phyloP scores from a whole-genome alignment of 1,140 invertebrate genomes.

The Lepidotrigona ventralis region DNA sequence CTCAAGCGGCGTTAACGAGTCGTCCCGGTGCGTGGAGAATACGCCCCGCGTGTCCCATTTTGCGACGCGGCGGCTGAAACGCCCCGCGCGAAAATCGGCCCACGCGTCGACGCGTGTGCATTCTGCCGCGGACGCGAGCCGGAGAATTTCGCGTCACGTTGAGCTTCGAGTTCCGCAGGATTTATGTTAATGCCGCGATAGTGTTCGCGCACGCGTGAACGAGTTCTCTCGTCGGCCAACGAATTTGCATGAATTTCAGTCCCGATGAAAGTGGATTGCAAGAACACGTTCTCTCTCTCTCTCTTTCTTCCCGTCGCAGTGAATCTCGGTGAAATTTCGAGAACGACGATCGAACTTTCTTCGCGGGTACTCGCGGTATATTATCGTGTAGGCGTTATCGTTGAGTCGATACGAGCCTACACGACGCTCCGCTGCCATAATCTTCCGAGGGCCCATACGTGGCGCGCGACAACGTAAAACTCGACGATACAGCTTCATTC shows the following conservation, averaged over 20 bases:
- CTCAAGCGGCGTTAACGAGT: conserved; percentile 34
- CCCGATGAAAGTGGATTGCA: too few species aligned
- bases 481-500: conserved; percentile 1
- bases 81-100: not conserved
- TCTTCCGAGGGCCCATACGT: not conserved
- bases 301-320: not conserved
- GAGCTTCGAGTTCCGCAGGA: not conserved
- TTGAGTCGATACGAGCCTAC: not conserved
- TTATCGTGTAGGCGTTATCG: not conserved
- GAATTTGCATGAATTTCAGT: not conserved
- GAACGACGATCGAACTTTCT: not conserved
- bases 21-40: not conserved
- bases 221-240: not conserved
- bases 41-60: conserved; percentile 11
- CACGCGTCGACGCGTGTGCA: not conserved
- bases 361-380: not conserved
- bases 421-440: not conserved
- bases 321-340: not conserved
- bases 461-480: not conserved
- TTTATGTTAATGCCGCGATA: not conserved
- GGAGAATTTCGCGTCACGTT: not conserved
- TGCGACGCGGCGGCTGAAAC: not conserved
- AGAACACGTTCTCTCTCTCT: not conserved
- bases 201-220: not conserved
- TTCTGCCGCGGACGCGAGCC: not conserved